Conservation (phyloP, 2,888 invertebrate species). For the Acrobasis suavella region DNA sequence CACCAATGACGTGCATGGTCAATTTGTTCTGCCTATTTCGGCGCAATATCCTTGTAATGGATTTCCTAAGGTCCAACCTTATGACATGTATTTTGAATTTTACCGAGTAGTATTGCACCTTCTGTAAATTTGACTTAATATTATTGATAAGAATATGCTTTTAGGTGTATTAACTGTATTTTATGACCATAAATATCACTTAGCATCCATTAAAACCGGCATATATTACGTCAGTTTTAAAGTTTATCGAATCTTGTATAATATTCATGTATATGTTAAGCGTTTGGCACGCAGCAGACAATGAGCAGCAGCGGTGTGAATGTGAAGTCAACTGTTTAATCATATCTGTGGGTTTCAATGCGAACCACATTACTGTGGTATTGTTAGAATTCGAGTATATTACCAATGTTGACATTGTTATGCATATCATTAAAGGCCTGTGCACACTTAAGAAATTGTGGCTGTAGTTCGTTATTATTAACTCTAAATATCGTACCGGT, state of each 20-base stretch:
- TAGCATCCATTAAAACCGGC: slow-evolving; percentile 12
- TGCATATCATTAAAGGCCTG: slow-evolving; percentile 46
- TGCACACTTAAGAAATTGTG: neutral
- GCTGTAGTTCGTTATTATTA: neutral
- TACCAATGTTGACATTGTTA: slow-evolving; percentile 35
- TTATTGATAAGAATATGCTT: neutral
- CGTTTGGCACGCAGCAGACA: slow-evolving; percentile 37
- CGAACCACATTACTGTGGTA: slow-evolving; percentile 36
- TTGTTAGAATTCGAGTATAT: slow-evolving; percentile 32
- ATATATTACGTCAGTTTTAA: slow-evolving; percentile 15
- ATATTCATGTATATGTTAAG: slow-evolving; percentile 28
- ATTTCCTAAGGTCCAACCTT: neutral
- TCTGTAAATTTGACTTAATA: neutral
- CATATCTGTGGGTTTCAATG: slow-evolving; percentile 38
- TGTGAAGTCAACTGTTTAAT: slow-evolving; percentile 47
- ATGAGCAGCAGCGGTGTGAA: slow-evolving; percentile 39
- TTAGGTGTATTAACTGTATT: neutral
- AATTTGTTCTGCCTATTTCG: slow-evolving; percentile 8
- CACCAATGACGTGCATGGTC: slow-evolving; percentile 18
- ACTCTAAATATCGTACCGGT: too few relatives aligned
- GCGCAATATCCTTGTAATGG: slow-evolving; percentile 17
- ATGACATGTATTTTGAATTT: neutral
- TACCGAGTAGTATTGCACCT: neutral
- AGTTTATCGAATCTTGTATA: slow-evolving; percentile 44
- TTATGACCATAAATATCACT: neutral